phyloP scores from a whole-genome alignment of 2,888 invertebrate species.

The Coenonympha glycerion region DNA sequence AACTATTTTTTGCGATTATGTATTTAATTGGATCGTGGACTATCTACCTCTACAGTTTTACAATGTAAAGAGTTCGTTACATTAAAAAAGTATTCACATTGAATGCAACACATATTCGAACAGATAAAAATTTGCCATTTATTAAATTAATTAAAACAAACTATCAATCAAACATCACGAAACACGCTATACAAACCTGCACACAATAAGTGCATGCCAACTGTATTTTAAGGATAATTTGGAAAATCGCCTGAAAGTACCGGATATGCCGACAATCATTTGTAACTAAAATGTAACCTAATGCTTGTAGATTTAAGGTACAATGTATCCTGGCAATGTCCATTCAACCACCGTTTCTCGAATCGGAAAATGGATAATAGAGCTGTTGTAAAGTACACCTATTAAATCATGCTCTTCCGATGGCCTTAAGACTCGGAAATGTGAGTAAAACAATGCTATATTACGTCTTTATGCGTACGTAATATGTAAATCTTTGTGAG shows the following conservation, averaged over 20 bases:
- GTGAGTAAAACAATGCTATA: slow-evolving; percentile 38
- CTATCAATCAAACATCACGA: slow-evolving; percentile 14
- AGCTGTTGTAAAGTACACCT: slow-evolving; percentile 48
- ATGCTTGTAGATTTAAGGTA: slow-evolving; percentile 1
- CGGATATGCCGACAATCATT: slow-evolving; percentile 32
- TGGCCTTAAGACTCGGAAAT: slow-evolving; percentile 60
- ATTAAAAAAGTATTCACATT: too few relatives aligned
- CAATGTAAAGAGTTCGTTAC: too few relatives aligned
- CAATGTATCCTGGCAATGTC: slow-evolving; percentile 30
- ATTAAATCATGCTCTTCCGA: slow-evolving; percentile 65
- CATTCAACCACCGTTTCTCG: slow-evolving; percentile 49
- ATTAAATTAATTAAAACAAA: slow-evolving; percentile 7
- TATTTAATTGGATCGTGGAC: too few relatives aligned
- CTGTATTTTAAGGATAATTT: slow-evolving; percentile 40
- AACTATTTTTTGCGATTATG: too few relatives aligned
- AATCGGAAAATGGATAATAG: slow-evolving; percentile 68
- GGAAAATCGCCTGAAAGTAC: slow-evolving; percentile 45
- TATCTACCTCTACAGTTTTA: too few relatives aligned
- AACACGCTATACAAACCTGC: slow-evolving; percentile 25
- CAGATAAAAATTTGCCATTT: not conserved
- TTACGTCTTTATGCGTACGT: slow-evolving; percentile 16
- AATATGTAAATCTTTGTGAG: slow-evolving; percentile 14
- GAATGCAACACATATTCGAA: not conserved
- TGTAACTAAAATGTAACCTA: slow-evolving; percentile 21
- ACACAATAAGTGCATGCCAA: slow-evolving; percentile 28